phyloP scores from a whole-genome alignment of 2,888 invertebrate genomes.

The Synergus japonicus region DNA sequence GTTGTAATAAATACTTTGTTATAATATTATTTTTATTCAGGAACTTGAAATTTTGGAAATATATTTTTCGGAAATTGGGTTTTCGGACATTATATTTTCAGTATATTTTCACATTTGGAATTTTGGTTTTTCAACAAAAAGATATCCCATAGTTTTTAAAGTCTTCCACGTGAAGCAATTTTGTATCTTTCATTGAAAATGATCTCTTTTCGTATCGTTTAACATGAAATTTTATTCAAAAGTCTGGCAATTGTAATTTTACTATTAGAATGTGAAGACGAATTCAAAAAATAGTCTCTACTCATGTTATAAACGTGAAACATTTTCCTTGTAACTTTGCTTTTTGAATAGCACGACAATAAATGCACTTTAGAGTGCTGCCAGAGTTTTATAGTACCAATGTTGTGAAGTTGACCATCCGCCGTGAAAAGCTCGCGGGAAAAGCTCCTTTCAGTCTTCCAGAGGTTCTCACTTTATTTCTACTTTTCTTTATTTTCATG shows the following conservation, averaged over 20 bases:
- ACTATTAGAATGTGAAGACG: not conserved
- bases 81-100: too few relatives aligned
- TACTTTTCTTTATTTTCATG: constrained; percentile 1
- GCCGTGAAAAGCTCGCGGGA: constrained; percentile 32
- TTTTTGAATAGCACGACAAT: constrained; percentile 32
- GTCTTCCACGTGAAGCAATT: too few relatives aligned
- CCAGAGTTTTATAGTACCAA: constrained; percentile 19
- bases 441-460: constrained; percentile 31
- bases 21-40: too few relatives aligned
- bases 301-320: constrained; percentile 29
- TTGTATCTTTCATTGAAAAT: too few relatives aligned
- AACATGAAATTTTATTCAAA: not conserved
- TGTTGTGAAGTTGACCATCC: constrained; percentile 39
- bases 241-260: constrained; percentile 11
- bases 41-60: too few relatives aligned
- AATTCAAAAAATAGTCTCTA: constrained; percentile 31
- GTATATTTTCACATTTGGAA: too few relatives aligned
- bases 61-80: too few relatives aligned
- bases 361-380: constrained; percentile 34
- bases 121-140: too few relatives aligned
- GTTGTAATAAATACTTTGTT: too few relatives aligned
- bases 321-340: constrained; percentile 33
- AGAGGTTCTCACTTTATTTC: constrained; percentile 14
- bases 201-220: not conserved
- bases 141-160: too few relatives aligned